Evolutionary conservation across 2,113 vertebrate species (phyloP), one percentile per base, ranked within the genome.

Genomic region (Elgaria multicarinata): DNA sequence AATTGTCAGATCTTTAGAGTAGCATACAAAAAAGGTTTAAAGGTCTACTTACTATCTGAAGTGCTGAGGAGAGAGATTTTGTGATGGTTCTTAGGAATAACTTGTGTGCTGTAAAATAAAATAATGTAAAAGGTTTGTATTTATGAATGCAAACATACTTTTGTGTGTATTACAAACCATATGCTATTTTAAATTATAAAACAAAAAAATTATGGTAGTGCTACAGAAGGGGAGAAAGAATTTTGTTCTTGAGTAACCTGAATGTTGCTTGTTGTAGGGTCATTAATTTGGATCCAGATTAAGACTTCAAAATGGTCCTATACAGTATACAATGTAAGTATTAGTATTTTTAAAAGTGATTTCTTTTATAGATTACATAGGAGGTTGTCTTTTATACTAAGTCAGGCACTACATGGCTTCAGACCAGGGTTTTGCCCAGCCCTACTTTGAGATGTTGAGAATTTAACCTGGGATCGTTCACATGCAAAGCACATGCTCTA

Each of bases 301-400:
- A 98, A 98, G 97, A 96, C 97, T 2, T 96, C 98, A 78, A 98
- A 98, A 78, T 98, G 99, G 98, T 97, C 96, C 66, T 98, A 98
- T 55, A 98, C 95, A 76, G 95, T 97, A 93, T 97, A 98, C 55
- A 98, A 98, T 96, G 99, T 99, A 96, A 97, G 97, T 97, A 94
- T 28, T 6, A 0, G 42, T 72, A 50, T 50, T 71, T 16, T 82
- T 33, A 4, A 79, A 50, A 66, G 75, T 31, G 8, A 46, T 1
- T 83, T 69, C 76, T 6, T 81, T 82, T 64, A 53, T 53, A 46
- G 33, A 26, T 85, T 20, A 74, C 13, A 16, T 85, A 46, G 24
- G 69, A 72, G 33, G 33, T 10, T 62, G 26, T 1, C 58, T 71
- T 44, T 39, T 55, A 58, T 58, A 18, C 18, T 6, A 71, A 69